A percentile compares a stretch with the other conserved stretches of the same genome.
Evolutionary conservation across 2,113 vertebrate species (phyloP).

Genomic region (Barbus barbus): DNA sequence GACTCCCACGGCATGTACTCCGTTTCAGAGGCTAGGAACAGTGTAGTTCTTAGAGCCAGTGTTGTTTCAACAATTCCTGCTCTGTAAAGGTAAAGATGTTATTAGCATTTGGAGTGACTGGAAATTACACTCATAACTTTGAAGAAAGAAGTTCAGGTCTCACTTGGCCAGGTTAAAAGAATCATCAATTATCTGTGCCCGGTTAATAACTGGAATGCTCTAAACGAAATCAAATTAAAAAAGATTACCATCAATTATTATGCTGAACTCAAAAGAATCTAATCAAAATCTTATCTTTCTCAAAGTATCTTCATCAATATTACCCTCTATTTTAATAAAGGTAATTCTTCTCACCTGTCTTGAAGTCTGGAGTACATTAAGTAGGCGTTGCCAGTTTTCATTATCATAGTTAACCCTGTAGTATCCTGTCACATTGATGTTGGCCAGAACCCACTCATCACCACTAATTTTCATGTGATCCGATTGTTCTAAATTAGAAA

Average conservation of each 20-base stretch:
- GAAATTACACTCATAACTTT: too few relatives aligned
- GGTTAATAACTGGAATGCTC: slow-evolving; percentile 83
- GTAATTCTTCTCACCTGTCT: slow-evolving; percentile 65
- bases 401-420: slow-evolving; percentile 90
- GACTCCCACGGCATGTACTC: slow-evolving; percentile 86
- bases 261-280: neutral
- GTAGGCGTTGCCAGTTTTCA: slow-evolving; percentile 82
- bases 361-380: slow-evolving; percentile 55
- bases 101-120: too few relatives aligned
- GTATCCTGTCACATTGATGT: slow-evolving; percentile 83
- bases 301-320: too few relatives aligned
- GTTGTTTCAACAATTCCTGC: slow-evolving; percentile 71
- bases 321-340: neutral
- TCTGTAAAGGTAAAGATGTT: slow-evolving; percentile 64
- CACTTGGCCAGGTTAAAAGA: slow-evolving; percentile 90
- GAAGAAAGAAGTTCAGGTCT: slow-evolving; percentile 41
- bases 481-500: slow-evolving; percentile 51
- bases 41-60: slow-evolving; percentile 82
- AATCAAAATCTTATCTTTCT: neutral
- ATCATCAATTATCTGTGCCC: slow-evolving; percentile 87
- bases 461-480: neutral
- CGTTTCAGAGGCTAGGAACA: slow-evolving; percentile 75
- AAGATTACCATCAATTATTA: neutral
- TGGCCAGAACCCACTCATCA: slow-evolving; percentile 81
- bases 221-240: slow-evolving; percentile 58